phyloP scores from a whole-genome alignment of 2,113 vertebrate species.

The Platycercus adscitus region DNA sequence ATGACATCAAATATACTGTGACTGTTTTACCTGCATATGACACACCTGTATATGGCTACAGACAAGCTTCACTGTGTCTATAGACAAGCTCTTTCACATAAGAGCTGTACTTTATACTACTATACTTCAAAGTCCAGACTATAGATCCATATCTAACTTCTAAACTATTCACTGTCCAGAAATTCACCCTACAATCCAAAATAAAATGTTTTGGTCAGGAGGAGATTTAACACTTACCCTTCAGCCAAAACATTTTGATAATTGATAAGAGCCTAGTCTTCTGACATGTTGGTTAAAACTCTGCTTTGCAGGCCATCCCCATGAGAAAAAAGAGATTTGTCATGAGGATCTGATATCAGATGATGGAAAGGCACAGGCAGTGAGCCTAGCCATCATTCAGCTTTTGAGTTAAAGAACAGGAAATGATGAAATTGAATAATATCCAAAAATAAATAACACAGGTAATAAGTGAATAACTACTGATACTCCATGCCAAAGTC shows the following conservation, averaged over 20 bases:
- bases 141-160: neutral
- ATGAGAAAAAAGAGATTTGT: neutral
- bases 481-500: neutral
- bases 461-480: neutral
- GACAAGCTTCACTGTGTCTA: neutral
- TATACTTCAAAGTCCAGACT: neutral
- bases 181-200: neutral
- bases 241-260: neutral
- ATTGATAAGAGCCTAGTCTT: neutral
- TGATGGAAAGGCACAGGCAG: neutral
- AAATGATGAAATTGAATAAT: slow-evolving; percentile 5
- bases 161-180: neutral
- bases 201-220: neutral
- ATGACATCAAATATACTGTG: neutral
- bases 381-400: neutral
- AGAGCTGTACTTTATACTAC: neutral
- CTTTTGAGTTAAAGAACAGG: neutral
- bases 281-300: neutral
- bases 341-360: neutral
- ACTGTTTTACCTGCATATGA: neutral
- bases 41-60: neutral
- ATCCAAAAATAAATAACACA: slow-evolving; percentile 3
- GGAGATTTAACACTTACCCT: neutral
- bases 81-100: neutral
- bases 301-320: neutral